These are phyloP conservation scores for Drosophila melanogaster DNA, from an alignment of 1,140 invertebrate species.

Conservation along the genomic window Release_6_plus_ISO1_MT NT_033779.5:8693001-8693500, in stretches of 20 bases:
- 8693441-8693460: background rate
- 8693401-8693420: too few species aligned
- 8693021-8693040: background rate
- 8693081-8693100: conserved; percentile 38
- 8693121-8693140: conserved; percentile 47
- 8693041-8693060: conserved; percentile 8
- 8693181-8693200: conserved; percentile 21
- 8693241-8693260: background rate
- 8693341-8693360: background rate
- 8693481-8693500: conserved; percentile 58
- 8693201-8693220: conserved; percentile 20
- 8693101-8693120: conserved; percentile 1
- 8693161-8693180: conserved; percentile 4
- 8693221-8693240: background rate
- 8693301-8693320: background rate
- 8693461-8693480: conserved; percentile 55
- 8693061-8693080: conserved; percentile 5
- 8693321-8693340: background rate
- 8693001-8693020: conserved; percentile 8
- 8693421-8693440: background rate
- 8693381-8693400: background rate
- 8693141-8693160: conserved; percentile 43
- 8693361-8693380: background rate
- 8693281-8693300: background rate
- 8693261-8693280: background rate